Evolutionary conservation across 2,888 invertebrate species (phyloP), one percentile per base, ranked within the genome.

Genomic region (Drosophila sordidapex): DNA sequence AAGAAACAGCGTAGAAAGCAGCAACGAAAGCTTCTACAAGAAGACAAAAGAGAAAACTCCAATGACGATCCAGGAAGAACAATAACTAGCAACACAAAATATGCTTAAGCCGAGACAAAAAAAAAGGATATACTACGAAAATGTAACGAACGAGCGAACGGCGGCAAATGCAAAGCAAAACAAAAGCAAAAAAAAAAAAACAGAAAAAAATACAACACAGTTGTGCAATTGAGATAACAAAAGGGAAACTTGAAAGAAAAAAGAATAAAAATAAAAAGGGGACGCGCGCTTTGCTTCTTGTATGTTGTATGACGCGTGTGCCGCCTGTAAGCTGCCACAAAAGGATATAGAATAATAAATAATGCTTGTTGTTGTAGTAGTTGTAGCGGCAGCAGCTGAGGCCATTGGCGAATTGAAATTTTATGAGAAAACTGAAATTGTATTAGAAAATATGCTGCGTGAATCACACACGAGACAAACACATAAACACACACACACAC

Each of bases 161-260:
- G 49, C 62, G 56, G 69, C 57, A 74, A 78, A 54, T 70, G 71
- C 63, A 74, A 78, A 79, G 64, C 80, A 78, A 78, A 79, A 80
- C 76, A 80, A 75, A 71, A 79, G 74, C 53, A 51, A 54, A 63
- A 66, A 59, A 57, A 72, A 38, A 67, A 38, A 70, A 64, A 49
- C 29, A 46, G 2, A 27, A 58, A 62, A 75, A 43, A 43, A 43
- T 43, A 80, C 77, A 87, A 89, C 76, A 89, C 85, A 86, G 87
- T 89, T 86, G 89, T 86, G 85, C 85, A 86, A 85, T 86, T 84
- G 84, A 89, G 87, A 89, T 84, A 89, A 85, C 85, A 89, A 89
- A 84, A 80, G 78, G 71, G 70, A 76, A 82, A 87, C 85, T 82
- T 89, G 76, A 72, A 80, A 71, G 68, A 56, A 27, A n/a, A 40